These are phyloP conservation scores for Raphicerus campestris DNA, from an alignment of 2,113 vertebrate species.

Conservation along the genomic window DNA sequence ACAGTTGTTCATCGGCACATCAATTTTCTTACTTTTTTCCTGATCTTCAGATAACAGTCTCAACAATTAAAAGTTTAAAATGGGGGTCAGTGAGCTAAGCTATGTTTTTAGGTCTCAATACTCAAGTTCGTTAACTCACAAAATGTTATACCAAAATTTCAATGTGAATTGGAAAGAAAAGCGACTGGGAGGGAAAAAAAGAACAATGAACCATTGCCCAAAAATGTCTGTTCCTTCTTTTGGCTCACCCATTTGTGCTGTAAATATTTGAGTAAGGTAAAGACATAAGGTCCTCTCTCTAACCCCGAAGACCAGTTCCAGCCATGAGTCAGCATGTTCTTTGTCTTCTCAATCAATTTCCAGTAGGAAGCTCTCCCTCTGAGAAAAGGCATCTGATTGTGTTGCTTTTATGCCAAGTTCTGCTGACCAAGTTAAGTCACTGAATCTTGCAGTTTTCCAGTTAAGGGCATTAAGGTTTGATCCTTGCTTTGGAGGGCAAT, in stretches of 20 bases:
- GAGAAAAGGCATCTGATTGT: conserved; percentile 58
- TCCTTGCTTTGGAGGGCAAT: conserved; percentile 47
- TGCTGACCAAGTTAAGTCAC: conserved; percentile 60
- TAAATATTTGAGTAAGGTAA: conserved; percentile 52
- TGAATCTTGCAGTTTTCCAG: conserved; percentile 60
- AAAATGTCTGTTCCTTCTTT: conserved; percentile 61
- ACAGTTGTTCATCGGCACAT: conserved; percentile 16
- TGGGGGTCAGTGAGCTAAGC: conserved; percentile 50
- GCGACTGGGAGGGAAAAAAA: not conserved
- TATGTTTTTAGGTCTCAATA: conserved; percentile 46
- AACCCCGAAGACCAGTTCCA: conserved; percentile 55
- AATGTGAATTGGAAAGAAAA: conserved; percentile 47
- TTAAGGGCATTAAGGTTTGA: conserved; percentile 18
- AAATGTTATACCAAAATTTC: conserved; percentile 38
- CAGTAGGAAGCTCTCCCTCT: conserved; percentile 44
- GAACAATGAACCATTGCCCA: not conserved
- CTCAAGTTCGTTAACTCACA: conserved; percentile 49
- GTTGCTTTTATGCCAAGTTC: conserved; percentile 53
- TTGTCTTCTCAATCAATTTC: conserved; percentile 61
- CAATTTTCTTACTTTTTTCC: conserved; percentile 16
- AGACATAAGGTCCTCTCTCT: conserved; percentile 46
- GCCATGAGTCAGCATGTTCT: conserved; percentile 35
- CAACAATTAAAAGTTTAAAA: conserved; percentile 51
- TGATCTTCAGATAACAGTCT: conserved; percentile 19
- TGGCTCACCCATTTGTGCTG: conserved; percentile 30